These are phyloP conservation scores for Incurvaria masculella DNA, from an alignment of 2,888 invertebrate genomes.

Conservation along the genomic window DNA sequence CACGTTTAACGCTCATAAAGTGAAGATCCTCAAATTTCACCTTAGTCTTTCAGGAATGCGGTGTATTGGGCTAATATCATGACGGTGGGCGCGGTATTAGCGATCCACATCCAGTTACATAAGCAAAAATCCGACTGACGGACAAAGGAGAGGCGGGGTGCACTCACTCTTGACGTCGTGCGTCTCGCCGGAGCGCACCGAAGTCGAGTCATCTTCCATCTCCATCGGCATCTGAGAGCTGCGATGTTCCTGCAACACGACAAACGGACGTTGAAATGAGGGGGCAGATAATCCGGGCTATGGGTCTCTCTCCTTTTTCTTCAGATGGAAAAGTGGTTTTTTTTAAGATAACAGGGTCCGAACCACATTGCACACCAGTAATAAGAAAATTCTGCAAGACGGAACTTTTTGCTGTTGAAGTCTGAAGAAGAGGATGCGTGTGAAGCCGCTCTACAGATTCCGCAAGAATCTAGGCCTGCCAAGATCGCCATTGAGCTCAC, in stretches of 20 bases:
- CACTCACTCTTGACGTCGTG: constrained; percentile 73
- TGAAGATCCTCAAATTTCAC: no score
- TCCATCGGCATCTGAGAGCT: constrained; percentile 86
- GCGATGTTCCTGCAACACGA: constrained; percentile 74
- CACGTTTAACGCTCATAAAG: no score
- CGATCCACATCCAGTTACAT: no score
- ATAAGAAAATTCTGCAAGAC: not conserved
- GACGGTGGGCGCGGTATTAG: no score
- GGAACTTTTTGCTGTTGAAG: not conserved
- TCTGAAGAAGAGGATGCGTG: no score
- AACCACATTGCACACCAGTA: constrained; percentile 3
- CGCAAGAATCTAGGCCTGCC: no score
- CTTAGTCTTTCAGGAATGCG: no score
- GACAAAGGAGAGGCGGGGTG: not conserved
- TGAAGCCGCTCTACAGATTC: no score
- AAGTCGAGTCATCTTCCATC: constrained; percentile 89
- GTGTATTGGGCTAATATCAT: no score
- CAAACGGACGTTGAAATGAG: not conserved
- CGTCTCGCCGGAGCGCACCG: constrained; percentile 75
- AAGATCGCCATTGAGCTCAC: no score
- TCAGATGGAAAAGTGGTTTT: not conserved
- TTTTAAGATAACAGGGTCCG: no score
- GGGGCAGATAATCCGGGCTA: not conserved
- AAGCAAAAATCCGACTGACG: no score
- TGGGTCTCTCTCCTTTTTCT: not conserved